Evolutionary conservation across 64 coral and sea anemone species (phyloP).

Genomic region (Actinia equina): DNA sequence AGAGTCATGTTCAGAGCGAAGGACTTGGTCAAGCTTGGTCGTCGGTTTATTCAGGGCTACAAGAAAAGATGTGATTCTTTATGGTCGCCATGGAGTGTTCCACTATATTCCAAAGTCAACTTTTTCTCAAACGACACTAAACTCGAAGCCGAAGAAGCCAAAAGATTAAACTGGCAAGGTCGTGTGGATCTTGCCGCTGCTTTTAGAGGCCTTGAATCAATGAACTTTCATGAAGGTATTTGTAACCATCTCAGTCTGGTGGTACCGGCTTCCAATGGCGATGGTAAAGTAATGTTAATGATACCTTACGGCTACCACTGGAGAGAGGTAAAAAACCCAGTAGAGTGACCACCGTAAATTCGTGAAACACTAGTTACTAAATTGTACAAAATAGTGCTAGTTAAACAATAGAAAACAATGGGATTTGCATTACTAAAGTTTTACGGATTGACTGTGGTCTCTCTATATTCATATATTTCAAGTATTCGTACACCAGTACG

Average conservation of each 20-base stretch:
- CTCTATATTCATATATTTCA: too few species aligned
- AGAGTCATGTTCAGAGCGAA: not conserved
- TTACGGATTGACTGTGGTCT: too few species aligned
- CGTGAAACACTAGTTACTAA: too few species aligned
- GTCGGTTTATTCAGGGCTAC: not conserved
- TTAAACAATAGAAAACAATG: too few species aligned
- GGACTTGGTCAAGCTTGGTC: not conserved
- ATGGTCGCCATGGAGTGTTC: not conserved
- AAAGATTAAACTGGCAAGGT: conserved; percentile 50
- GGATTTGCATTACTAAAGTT: too few species aligned
- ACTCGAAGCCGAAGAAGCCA: not conserved
- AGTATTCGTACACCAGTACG: too few species aligned
- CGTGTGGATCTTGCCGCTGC: conserved; percentile 72
- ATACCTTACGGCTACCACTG: conserved; percentile 76
- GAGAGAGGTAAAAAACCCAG: conserved; percentile 51
- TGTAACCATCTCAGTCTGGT: conserved; percentile 87
- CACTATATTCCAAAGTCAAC: not conserved
- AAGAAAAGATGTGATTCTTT: not conserved
- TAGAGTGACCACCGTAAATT: too few species aligned
- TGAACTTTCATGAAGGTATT: conserved; percentile 69
- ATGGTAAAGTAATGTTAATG: conserved; percentile 66
- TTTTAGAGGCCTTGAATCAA: conserved; percentile 66
- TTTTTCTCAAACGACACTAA: not conserved
- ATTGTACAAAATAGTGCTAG: too few species aligned
- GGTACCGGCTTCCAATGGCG: conserved; percentile 60